A percentile compares a stretch with the other conserved stretches of the same genome.
These are phyloP conservation scores for Galeopsomyia nigrocyanea DNA, from an alignment of 2,888 invertebrate genomes.

Conservation along the genomic window DNA sequence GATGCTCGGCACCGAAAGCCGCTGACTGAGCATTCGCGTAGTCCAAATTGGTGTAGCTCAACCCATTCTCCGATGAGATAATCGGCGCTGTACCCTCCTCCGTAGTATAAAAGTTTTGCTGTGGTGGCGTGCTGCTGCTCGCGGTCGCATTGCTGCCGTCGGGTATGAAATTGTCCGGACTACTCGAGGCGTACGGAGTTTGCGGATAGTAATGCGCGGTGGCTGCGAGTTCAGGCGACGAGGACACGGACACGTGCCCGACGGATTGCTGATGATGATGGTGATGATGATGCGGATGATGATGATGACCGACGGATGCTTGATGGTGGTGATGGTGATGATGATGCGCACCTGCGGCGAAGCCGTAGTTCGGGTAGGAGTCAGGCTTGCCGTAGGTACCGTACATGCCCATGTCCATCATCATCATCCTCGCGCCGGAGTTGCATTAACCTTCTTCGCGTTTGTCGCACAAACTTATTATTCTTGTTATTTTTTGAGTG, in stretches of 20 bases:
- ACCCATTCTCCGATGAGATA: constrained; percentile 87
- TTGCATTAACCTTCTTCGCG: constrained; percentile 56
- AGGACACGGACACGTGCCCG: constrained; percentile 72
- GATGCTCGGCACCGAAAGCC: constrained; percentile 51
- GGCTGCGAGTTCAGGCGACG: constrained; percentile 63
- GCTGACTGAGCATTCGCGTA: constrained; percentile 70
- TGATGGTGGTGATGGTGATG: constrained; percentile 49
- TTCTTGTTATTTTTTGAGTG: too few species aligned
- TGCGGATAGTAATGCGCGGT: constrained; percentile 64
- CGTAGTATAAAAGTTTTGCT: constrained; percentile 62
- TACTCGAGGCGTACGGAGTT: constrained; percentile 66
- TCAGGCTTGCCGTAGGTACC: constrained; percentile 70
- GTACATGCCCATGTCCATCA: constrained; percentile 88
- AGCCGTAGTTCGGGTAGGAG: constrained; percentile 65
- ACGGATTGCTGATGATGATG: constrained; percentile 49
- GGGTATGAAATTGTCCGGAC: constrained; percentile 63
- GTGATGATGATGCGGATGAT: constrained; percentile 50
- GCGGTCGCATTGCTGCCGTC: constrained; percentile 57
- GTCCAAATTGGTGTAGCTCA: constrained; percentile 92
- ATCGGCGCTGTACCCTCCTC: constrained; percentile 74
- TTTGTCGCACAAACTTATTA: too few species aligned
- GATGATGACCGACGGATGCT: constrained; percentile 57
- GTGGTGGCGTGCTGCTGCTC: constrained; percentile 55
- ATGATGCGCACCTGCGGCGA: constrained; percentile 54
- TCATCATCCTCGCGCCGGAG: constrained; percentile 75